Conservation (phyloP, 53 echinoderm and acorn worm species). For the Crossaster papposus region DNA sequence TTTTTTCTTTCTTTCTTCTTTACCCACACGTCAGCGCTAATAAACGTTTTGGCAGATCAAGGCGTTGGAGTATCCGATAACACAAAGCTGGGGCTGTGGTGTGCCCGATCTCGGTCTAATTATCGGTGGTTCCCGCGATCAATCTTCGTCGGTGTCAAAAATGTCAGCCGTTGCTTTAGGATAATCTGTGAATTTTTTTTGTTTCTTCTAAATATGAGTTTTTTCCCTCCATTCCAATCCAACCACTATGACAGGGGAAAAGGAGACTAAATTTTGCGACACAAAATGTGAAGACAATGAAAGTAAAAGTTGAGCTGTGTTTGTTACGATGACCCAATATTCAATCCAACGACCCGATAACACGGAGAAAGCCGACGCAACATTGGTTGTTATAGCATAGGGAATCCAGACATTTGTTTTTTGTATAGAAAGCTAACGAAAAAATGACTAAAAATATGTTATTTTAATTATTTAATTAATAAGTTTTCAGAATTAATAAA, state of each 20-base stretch:
- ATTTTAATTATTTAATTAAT: too few relatives aligned
- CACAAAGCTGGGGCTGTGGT: background rate
- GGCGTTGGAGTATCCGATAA: slow-evolving; percentile 16
- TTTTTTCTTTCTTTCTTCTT: too few relatives aligned
- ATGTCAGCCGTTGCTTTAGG: background rate
- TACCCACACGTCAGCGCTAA: slow-evolving; percentile 20
- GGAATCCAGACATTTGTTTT: too few relatives aligned
- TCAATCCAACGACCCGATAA: too few relatives aligned
- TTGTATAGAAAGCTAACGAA: too few relatives aligned
- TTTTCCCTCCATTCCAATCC: background rate
- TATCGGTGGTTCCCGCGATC: slow-evolving; percentile 16
- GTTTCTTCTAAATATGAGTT: background rate
- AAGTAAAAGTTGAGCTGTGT: too few relatives aligned
- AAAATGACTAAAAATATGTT: too few relatives aligned
- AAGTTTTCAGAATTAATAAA: too few relatives aligned
- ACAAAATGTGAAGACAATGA: too few relatives aligned
- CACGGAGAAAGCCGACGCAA: too few relatives aligned
- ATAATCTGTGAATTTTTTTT: background rate
- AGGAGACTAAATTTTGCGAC: background rate
- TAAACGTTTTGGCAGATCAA: slow-evolving; percentile 33
- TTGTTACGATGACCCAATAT: too few relatives aligned
- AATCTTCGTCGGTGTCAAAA: slow-evolving; percentile 47
- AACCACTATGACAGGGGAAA: background rate
- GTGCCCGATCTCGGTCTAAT: slow-evolving; percentile 28
- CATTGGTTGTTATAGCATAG: too few relatives aligned